Evolutionary conservation across 2,113 vertebrate genomes (phyloP).

Genomic region (Pseudorhombus dupliciocellatus): DNA sequence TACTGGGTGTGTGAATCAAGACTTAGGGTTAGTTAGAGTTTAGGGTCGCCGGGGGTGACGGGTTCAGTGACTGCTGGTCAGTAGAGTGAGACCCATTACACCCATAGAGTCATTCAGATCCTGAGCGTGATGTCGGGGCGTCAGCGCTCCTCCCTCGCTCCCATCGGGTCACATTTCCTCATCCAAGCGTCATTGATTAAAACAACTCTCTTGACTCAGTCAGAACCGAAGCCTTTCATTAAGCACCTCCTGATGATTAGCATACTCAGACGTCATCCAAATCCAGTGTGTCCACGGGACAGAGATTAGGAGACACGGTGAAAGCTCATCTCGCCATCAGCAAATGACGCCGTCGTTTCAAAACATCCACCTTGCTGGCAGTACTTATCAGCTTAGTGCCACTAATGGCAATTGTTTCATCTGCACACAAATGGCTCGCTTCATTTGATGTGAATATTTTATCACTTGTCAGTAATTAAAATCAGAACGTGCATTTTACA

Average conservation of each 20-base stretch:
- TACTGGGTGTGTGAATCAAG: too few species aligned
- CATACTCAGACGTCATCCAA: conserved; percentile 12
- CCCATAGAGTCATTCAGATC: neutral
- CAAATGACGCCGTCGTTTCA: conserved; percentile 68
- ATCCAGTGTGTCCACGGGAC: conserved; percentile 11
- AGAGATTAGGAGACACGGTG: conserved; percentile 51
- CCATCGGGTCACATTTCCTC: conserved; percentile 9
- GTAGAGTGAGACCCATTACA: too few species aligned
- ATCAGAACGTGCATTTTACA: conserved; percentile 56
- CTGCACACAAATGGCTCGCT: conserved; percentile 50
- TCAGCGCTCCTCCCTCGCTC: neutral
- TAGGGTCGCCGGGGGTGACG: too few species aligned
- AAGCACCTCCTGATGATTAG: conserved; percentile 26
- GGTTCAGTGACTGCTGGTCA: too few species aligned
- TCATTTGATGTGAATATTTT: conserved; percentile 63
- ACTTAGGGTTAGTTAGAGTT: too few species aligned
- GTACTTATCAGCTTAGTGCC: conserved; percentile 70
- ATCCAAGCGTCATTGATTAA: conserved; percentile 9
- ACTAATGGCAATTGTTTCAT: conserved; percentile 78
- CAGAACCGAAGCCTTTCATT: conserved; percentile 19
- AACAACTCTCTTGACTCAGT: conserved; percentile 8
- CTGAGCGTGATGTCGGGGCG: too few species aligned
- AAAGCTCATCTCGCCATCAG: conserved; percentile 57
- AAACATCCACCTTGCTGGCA: conserved; percentile 62
- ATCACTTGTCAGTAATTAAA: conserved; percentile 66